Percentiles rank a stretch among this genome's conserved stretches.
phyloP scores from a whole-genome alignment of 2,113 vertebrate species.

The Cebus imitator region DNA sequence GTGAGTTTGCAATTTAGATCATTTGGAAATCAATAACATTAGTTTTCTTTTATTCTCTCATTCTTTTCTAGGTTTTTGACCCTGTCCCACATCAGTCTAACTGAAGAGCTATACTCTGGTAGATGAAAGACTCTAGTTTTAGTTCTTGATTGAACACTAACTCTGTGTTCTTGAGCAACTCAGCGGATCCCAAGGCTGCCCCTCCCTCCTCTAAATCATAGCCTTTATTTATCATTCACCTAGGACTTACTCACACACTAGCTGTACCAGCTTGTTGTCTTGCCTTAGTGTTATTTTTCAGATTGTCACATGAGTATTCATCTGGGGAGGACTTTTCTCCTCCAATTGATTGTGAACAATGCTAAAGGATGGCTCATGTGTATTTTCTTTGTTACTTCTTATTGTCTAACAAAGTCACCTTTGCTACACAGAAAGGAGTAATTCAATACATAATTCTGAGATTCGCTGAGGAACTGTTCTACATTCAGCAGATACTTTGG shows the following conservation, averaged over 20 bases:
- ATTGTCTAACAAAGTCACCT: slow-evolving; percentile 2
- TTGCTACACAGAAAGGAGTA: neutral
- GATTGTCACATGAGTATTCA: neutral
- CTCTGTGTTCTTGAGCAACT: neutral
- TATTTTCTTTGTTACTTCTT: neutral
- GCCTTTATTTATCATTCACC: neutral
- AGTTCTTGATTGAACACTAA: neutral
- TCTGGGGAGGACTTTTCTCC: slow-evolving; percentile 4
- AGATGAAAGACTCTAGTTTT: neutral
- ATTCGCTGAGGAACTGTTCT: neutral
- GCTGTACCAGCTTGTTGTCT: neutral
- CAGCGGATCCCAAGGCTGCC: neutral
- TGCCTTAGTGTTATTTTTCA: neutral
- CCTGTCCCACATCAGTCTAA: neutral
- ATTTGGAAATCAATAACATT: neutral
- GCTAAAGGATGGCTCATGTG: neutral
- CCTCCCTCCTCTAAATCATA: neutral
- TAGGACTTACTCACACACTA: neutral
- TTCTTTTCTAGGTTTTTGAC: neutral
- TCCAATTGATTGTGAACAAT: neutral
- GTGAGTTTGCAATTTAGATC: neutral
- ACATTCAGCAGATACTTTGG: neutral
- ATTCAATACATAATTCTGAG: neutral
- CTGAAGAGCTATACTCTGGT: neutral
- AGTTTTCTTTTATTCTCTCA: neutral